Conservation (phyloP, 2,888 invertebrate genomes). For the Bellardia pandia region DNA sequence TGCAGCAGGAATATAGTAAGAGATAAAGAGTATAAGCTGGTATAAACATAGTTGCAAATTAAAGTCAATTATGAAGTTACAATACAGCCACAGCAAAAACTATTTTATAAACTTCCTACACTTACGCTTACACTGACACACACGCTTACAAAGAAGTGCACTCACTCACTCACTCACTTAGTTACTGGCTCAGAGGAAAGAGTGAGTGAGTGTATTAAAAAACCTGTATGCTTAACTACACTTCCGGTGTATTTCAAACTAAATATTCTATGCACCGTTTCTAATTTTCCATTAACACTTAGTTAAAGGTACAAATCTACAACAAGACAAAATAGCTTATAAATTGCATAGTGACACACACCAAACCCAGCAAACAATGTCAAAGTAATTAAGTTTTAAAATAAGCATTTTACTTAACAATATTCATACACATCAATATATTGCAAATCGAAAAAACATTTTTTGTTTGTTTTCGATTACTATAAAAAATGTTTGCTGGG, state of each 20-base stretch:
- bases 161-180: not conserved
- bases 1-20: not conserved
- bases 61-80: constrained; percentile 11
- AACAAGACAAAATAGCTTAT: constrained; percentile 1
- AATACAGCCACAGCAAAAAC: constrained; percentile 2
- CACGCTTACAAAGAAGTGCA: not conserved
- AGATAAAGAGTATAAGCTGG: not conserved
- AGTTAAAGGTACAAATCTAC: constrained; percentile 26
- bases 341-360: not conserved
- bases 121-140: not conserved
- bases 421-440: no score
- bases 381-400: no score
- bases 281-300: constrained; percentile 46
- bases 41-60: not conserved
- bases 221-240: constrained; percentile 54
- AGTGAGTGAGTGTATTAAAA: constrained; percentile 21
- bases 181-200: not conserved
- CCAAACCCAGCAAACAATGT: constrained; percentile 22
- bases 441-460: no score
- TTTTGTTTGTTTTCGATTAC: no score
- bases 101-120: constrained; percentile 32
- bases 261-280: constrained; percentile 34
- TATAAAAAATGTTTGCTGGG: not conserved
- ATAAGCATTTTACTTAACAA: no score
- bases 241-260: constrained; percentile 53